A percentile compares a stretch with the other conserved stretches of the same genome.
Evolutionary conservation across 2,113 vertebrate species (phyloP).

Genomic region (Alexandromys fortis): DNA sequence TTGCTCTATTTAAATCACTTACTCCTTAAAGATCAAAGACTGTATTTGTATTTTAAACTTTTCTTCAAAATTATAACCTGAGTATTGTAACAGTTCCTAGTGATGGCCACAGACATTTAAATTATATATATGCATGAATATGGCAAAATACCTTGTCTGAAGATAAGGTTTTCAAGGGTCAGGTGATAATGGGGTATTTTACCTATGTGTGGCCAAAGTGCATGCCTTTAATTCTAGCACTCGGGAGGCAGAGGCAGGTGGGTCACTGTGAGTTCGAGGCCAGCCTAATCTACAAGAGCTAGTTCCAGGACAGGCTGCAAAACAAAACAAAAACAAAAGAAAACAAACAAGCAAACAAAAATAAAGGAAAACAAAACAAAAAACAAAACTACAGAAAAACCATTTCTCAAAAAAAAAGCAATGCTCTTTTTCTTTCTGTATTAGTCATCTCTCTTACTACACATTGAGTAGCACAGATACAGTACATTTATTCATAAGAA

Average conservation of each 20-base stretch:
- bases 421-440: background rate
- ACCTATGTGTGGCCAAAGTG: background rate
- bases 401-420: no score
- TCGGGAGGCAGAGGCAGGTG: no score
- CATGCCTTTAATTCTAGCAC: no score
- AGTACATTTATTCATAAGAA: background rate
- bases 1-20: constrained; percentile 23
- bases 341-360: no score
- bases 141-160: background rate
- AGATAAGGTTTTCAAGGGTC: background rate
- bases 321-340: no score
- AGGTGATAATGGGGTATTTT: background rate
- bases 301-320: no score
- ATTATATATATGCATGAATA: background rate
- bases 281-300: no score
- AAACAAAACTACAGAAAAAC: no score
- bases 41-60: constrained; percentile 15
- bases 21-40: constrained; percentile 7
- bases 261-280: no score
- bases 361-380: no score
- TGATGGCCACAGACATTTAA: background rate
- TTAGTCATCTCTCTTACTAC: background rate
- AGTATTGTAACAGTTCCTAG: background rate
- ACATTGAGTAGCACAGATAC: background rate
- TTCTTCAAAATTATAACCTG: background rate